These are phyloP conservation scores for Alloplasta piceator DNA, from an alignment of 2,888 invertebrate genomes.

Conservation along the genomic window DNA sequence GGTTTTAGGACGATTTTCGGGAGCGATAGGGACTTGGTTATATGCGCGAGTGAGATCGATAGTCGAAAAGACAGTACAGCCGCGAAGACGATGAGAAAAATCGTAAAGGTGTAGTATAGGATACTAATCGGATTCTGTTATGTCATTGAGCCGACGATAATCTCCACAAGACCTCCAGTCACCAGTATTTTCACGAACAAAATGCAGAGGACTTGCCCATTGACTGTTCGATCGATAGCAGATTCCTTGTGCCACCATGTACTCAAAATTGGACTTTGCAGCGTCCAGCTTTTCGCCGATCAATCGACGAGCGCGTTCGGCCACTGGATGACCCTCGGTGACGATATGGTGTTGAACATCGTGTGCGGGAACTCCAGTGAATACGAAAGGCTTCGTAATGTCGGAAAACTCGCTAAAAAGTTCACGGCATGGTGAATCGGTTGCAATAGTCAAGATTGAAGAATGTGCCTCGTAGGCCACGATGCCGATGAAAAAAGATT, in stretches of 20 bases:
- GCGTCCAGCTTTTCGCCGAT: constrained; percentile 62
- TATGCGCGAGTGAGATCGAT: not conserved
- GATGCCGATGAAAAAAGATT: constrained; percentile 1
- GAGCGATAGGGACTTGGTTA: not conserved
- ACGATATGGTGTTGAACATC: not conserved
- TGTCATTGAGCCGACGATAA: not conserved
- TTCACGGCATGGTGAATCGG: not conserved
- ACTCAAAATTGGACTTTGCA: constrained; percentile 75
- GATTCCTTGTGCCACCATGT: constrained; percentile 69
- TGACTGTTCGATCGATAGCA: constrained; percentile 77
- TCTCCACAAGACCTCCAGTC: not conserved
- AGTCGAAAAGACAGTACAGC: not conserved
- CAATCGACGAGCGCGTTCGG: not conserved
- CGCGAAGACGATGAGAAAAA: not conserved
- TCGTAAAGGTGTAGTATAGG: not conserved
- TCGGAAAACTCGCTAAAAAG: constrained; percentile 11
- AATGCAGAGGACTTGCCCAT: constrained; percentile 80
- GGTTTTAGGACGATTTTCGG: not conserved
- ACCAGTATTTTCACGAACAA: constrained; percentile 66
- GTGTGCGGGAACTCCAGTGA: not conserved
- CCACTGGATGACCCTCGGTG: not conserved
- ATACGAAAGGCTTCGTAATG: not conserved
- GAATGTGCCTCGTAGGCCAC: not conserved
- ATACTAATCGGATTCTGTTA: not conserved
- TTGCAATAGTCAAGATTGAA: not conserved